Base-by-base conservation (phyloP, 1,140 invertebrate species). In the Ostrea denselamellosa region DNA sequence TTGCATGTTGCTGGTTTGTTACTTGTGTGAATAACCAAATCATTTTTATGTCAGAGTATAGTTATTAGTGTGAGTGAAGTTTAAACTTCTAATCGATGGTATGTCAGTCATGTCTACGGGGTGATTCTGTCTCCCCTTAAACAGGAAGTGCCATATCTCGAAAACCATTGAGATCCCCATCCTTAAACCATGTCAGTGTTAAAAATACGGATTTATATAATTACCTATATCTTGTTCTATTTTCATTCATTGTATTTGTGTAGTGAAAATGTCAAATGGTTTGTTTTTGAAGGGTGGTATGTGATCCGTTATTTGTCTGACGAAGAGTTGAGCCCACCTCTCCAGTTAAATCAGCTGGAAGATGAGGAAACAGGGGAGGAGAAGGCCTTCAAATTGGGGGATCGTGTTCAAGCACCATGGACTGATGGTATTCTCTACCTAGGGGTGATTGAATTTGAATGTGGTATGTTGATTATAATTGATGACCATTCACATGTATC, bases 391-490 rank as follows among this genome's bases (percentile, higher is more conserved):
- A 28, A 85, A 34, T 7, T 85, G 2, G 44, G 62, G n/a, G 54
- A 85, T 4, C 19, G 12, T n/a, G 28, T 28, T 8, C 28, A 62
- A n/a, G 84, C 84, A 10, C 25, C 28, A 2, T 85, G 84, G 84
- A 85, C 51, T n/a, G 83, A 85, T 85, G 84, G 84, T 4, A 34
- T 65, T 3, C 3, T 65, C 2, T 85, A 65, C 56, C 25, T 44
- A 4, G 84, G 84, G 25, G 44, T 44, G 12, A 85, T 85, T 52
- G 51, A 65, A 12, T 65, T 51, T 85, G 84, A 85, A 85, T 17
- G 56, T 65, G 84, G 84, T 85, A 52, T 34, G 84, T 85, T 85
- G n/a, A 77, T 77, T 28, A 22, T 52, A 56, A 25, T 53, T 56
- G n/a, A 19, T 19, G 10, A 51, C n/a, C 5, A 25, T 56, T 85